Conservation (phyloP, 2,888 invertebrate genomes). For the Tachina lurida region DNA sequence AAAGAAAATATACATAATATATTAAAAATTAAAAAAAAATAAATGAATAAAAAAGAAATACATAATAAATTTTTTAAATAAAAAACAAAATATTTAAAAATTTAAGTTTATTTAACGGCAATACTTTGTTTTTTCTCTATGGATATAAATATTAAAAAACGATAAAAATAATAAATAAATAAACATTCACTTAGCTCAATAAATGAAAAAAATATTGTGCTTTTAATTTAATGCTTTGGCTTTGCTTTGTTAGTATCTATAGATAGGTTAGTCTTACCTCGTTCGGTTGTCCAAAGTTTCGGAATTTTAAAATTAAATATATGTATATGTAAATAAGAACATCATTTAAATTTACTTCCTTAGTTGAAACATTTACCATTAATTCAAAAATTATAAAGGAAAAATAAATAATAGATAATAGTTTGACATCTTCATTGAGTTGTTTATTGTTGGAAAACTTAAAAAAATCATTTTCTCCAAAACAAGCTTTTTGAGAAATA, state of each 20-base stretch:
- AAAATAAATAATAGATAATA: too few species aligned
- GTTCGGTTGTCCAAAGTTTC: too few species aligned
- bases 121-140: conserved; percentile 47
- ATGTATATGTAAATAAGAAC: too few species aligned
- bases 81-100: conserved; percentile 53
- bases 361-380: too few species aligned
- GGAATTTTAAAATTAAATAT: too few species aligned
- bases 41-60: conserved; percentile 36
- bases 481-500: too few species aligned
- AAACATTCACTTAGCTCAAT: conserved; percentile 20
- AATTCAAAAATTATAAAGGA: too few species aligned
- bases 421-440: too few species aligned
- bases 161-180: conserved; percentile 21
- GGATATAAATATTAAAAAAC: conserved; percentile 38
- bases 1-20: conserved; percentile 58
- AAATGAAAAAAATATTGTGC: background rate
- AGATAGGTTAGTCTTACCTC: background rate
- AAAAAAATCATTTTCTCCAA: too few species aligned
- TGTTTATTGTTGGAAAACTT: too few species aligned
- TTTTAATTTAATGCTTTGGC: background rate
- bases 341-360: too few species aligned
- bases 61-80: conserved; percentile 56
- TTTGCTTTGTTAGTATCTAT: background rate
- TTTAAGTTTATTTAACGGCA: conserved; percentile 67
- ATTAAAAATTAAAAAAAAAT: conserved; percentile 31